Base-by-base conservation (phyloP, 1,140 invertebrate genomes). In the Drosophila asahinai region DNA sequence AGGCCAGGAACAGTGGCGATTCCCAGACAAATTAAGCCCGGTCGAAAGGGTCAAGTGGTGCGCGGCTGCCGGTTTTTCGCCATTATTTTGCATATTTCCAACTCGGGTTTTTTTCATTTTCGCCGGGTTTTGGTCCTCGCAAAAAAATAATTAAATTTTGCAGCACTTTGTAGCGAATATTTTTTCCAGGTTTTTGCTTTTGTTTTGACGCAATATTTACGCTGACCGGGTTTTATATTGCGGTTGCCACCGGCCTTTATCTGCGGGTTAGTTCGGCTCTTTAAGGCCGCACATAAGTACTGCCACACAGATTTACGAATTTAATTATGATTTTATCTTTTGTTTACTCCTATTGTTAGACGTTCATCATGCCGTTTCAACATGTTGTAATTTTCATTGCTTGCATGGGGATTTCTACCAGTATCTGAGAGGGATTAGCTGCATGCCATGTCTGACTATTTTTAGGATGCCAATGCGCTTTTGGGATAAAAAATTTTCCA, bases 31-130 rank as follows among this genome's bases (percentile, higher is more conserved):
- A 82, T 86, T 86, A 79, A 68, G 51, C 38, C 57, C 62, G 54
- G 22, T 47, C 45, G 43, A 71, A 76, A 70, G 65, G 57, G 78
- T 75, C 68, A 79, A 86, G 65, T 75, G 54, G 19, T n/a, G 8
- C 14, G 62, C 59, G 67, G 47, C n/a, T 54, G 59, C 40, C 9
- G 22, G 30, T 51, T 71, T 57, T 59, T 43, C 25, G 61, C 33
- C 58, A 81, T 74, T 81, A 64, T 78, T 81, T 81, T 81, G 68
- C 82, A 81, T 78, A 72, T 86, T 74, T 68, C 66, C 62, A 71
- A 61, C 59, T 62, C 17, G 57, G 55, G 17, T 54, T 66, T 58
- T 58, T 68, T 57, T 70, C 48, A 54, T 63, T 75, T 66, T 54
- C 47, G 38, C 22, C 40, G 47, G 30, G n/a, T 42, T 57, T 66